Conservation (phyloP, 23 tunicate species). For the Pegea sp. region DNA sequence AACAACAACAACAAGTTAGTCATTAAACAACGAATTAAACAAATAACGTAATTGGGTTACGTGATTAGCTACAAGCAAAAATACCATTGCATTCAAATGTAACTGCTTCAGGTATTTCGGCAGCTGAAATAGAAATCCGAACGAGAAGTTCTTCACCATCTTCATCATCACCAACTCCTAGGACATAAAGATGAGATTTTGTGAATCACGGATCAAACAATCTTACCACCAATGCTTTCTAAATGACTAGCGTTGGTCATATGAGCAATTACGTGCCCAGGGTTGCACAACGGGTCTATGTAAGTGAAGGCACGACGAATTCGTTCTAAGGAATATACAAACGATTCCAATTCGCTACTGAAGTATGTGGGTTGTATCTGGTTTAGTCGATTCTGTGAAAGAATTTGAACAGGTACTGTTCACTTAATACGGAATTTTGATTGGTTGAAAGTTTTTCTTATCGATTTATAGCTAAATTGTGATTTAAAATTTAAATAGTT, state of each 20-base stretch:
- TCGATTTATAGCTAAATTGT: too few relatives aligned
- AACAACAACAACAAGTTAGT: background rate
- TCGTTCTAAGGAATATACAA: slow-evolving; percentile 11
- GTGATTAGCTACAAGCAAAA: background rate
- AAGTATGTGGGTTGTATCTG: too few relatives aligned
- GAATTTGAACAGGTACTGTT: too few relatives aligned
- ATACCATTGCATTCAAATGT: slow-evolving; percentile 56
- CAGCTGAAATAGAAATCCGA: slow-evolving; percentile 21
- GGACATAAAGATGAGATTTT: too few relatives aligned
- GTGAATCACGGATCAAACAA: too few relatives aligned
- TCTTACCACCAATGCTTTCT: too few relatives aligned
- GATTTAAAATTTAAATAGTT: too few relatives aligned
- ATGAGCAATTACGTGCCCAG: slow-evolving; percentile 54
- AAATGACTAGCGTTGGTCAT: slow-evolving; percentile 14
- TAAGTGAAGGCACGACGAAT: slow-evolving; percentile 21
- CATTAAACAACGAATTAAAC: background rate
- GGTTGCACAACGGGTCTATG: slow-evolving; percentile 35
- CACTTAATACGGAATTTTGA: too few relatives aligned
- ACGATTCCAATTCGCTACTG: slow-evolving; percentile 19
- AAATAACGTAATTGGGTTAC: background rate
- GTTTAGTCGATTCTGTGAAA: too few relatives aligned
- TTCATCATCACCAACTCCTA: too few relatives aligned
- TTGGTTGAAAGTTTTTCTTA: too few relatives aligned
- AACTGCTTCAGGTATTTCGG: slow-evolving; percentile 37
- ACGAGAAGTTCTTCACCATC: slow-evolving; percentile 12